Evolutionary conservation across 2,888 invertebrate genomes (phyloP).

Genomic region (Diarsia dahlii): DNA sequence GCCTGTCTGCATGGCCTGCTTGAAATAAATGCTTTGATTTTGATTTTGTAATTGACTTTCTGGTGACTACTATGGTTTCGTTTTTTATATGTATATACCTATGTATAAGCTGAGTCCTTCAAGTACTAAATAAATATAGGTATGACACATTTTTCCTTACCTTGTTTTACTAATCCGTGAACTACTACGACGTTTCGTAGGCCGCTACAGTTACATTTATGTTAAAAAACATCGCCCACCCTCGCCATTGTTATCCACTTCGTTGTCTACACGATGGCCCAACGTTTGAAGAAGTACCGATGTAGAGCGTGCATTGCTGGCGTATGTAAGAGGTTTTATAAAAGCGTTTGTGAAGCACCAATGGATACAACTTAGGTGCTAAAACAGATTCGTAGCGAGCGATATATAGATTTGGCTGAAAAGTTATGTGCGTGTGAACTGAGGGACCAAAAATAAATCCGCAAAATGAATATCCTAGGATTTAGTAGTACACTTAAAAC

Average conservation of each 20-base stretch:
- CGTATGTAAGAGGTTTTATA: not conserved
- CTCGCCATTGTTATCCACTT: constrained; percentile 1
- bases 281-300: constrained; percentile 23
- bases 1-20: too few relatives aligned
- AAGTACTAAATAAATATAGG: too few relatives aligned
- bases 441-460: too few relatives aligned
- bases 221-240: constrained; percentile 19
- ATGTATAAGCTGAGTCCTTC: too few relatives aligned
- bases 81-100: too few relatives aligned
- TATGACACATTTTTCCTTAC: not conserved
- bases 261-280: constrained; percentile 13
- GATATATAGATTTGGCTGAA: not conserved
- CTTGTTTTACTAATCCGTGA: not conserved
- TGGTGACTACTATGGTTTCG: too few relatives aligned
- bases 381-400: not conserved
- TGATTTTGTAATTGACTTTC: too few relatives aligned
- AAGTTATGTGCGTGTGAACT: too few relatives aligned
- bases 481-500: too few relatives aligned
- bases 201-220: not conserved
- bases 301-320: constrained; percentile 1
- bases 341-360: not conserved
- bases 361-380: not conserved
- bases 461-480: too few relatives aligned
- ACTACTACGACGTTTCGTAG: constrained; percentile 12
- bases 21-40: too few relatives aligned